Percentiles rank a stretch among this genome's conserved stretches.
Conservation (phyloP, 2,888 invertebrate species). For the Microlaimidae sp. region DNA sequence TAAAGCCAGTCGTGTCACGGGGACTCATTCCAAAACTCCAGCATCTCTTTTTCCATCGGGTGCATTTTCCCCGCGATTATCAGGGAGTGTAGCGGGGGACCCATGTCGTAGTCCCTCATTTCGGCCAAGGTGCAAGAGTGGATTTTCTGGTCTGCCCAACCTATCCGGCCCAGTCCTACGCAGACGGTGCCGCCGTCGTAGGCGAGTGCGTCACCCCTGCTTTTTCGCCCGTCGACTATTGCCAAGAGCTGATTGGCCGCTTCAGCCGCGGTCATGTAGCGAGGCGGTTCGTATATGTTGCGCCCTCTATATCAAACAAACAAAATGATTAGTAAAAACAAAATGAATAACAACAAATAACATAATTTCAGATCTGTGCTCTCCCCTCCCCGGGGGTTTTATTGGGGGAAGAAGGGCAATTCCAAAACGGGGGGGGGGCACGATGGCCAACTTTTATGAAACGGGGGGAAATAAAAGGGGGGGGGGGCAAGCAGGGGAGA, state of each 20-base stretch:
- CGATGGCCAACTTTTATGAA: too few relatives aligned
- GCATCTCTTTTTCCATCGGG: slow-evolving; percentile 74
- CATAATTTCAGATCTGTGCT: too few relatives aligned
- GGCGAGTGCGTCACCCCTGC: too few relatives aligned
- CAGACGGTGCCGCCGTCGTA: slow-evolving; percentile 47
- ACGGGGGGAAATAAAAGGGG: too few relatives aligned
- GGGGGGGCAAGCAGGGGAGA: too few relatives aligned
- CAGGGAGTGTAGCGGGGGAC: slow-evolving; percentile 78
- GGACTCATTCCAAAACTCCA: slow-evolving; percentile 37
- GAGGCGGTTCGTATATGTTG: slow-evolving; percentile 74
- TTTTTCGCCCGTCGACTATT: slow-evolving; percentile 50
- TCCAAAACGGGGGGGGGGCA: too few relatives aligned
- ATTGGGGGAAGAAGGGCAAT: too few relatives aligned
- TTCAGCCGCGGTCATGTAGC: slow-evolving; percentile 75
- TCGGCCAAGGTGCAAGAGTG: slow-evolving; percentile 53
- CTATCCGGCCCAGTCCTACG: slow-evolving; percentile 77
- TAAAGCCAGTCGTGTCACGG: too few relatives aligned
- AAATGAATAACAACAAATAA: too few relatives aligned
- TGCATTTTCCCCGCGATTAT: slow-evolving; percentile 67
- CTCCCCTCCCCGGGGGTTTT: too few relatives aligned
- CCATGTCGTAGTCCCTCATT: slow-evolving; percentile 57
- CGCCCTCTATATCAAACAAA: too few relatives aligned
- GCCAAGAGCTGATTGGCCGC: slow-evolving; percentile 66
- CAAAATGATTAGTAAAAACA: too few relatives aligned
- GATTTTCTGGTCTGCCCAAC: slow-evolving; percentile 61